Base-by-base conservation (phyloP, 2,113 vertebrate species). In the Blennius ocellaris region DNA sequence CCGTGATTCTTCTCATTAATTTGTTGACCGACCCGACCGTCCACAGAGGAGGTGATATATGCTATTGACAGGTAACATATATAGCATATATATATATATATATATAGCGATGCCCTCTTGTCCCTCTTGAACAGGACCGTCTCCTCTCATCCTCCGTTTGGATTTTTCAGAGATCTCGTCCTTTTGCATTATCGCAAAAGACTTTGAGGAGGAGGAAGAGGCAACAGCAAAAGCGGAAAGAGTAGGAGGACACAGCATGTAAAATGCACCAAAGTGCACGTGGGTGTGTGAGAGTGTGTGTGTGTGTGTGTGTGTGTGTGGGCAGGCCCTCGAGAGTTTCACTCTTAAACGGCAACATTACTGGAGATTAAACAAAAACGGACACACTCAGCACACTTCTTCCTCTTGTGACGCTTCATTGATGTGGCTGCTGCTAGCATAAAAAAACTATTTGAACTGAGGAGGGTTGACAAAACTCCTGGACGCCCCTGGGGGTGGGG, bases 291-390 rank as follows among this genome's bases (percentile, higher is more conserved):
- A 16, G 39, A 66, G 71, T 16, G 38, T 38, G 37, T 76, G 55
- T 53, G 53, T 69, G 52, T 56, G 51, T 56, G 59, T 69, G 61
- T 55, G 21, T 69, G 69, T 62, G 50, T 67, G 73, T 70, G 11
- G 52, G 40, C 36, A 64, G 62, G 21, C 57, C 60, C 14, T 1
- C 5, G 57, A 54, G 67, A 73, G 53, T 67, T 76, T 21, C 51
- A 17, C 72, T 72, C 58, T 44, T 58, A 36, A 73, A 80, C 55
- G 45, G 41, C 15, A 73, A 85, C 83, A 58, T 84, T 72, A 81
- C 57, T 69, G 60, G 69, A 82, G 73, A 82, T 69, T 47, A 76
- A 79, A 83, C 52, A 81, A 73, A 73, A 76, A 30, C 21, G 17
- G 54, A 48, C 49, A 40, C 54, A 63, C 66, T 54, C 7, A 60